A percentile compares a stretch with the other conserved stretches of the same genome.
phyloP scores from a whole-genome alignment of 2,113 vertebrate species.

The Amphiprion ocellaris region DNA sequence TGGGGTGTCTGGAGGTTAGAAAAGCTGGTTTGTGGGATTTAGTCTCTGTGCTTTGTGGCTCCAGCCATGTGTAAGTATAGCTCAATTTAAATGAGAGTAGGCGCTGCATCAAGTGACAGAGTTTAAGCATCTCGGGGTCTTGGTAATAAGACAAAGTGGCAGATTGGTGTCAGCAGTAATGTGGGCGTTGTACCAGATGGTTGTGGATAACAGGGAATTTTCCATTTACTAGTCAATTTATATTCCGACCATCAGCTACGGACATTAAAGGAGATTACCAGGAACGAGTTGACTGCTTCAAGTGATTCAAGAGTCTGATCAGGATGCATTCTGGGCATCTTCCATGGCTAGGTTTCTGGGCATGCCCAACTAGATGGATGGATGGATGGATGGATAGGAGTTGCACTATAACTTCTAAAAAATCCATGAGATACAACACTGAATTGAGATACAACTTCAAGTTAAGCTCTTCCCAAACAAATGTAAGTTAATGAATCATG shows the following conservation, averaged over 20 bases:
- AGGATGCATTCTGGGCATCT: too few species aligned
- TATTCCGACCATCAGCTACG: background rate
- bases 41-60: background rate
- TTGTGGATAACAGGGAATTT: background rate
- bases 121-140: background rate
- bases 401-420: too few species aligned
- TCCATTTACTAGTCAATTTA: background rate
- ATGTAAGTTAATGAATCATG: too few species aligned
- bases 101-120: background rate
- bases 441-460: too few species aligned
- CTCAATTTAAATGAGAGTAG: background rate
- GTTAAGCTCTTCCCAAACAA: too few species aligned
- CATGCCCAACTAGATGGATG: too few species aligned
- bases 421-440: too few species aligned
- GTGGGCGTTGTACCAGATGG: background rate
- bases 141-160: background rate
- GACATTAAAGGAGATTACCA: background rate
- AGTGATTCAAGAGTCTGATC: too few species aligned
- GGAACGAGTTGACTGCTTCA: too few species aligned
- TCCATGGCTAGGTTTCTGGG: too few species aligned
- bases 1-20: background rate
- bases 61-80: background rate
- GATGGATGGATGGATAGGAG: too few species aligned
- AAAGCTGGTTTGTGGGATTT: background rate
- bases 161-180: background rate